phyloP scores from a whole-genome alignment of 2,113 vertebrate species.

The Microcebus griseorufus region DNA sequence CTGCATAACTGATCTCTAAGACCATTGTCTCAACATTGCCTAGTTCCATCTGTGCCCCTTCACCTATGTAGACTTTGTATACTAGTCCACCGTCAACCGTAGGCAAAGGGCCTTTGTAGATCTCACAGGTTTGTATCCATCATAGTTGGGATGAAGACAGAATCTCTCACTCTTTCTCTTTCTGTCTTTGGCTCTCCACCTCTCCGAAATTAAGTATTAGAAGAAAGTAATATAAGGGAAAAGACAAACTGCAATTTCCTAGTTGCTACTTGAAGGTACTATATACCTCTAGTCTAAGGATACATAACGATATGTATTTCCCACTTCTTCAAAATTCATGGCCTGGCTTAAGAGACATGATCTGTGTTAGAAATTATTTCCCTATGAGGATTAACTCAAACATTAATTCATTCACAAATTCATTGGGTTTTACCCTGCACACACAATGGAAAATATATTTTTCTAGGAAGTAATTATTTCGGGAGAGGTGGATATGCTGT shows the following conservation, averaged over 20 bases:
- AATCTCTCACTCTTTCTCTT: not conserved
- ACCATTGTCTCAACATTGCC: not conserved
- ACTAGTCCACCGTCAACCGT: not conserved
- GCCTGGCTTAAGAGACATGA: not conserved
- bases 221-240: not conserved
- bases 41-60: not conserved
- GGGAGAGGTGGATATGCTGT: no score
- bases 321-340: not conserved
- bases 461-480: not conserved
- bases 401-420: not conserved
- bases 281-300: not conserved
- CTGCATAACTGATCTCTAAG: not conserved
- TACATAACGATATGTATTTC: not conserved
- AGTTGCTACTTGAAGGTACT: not conserved
- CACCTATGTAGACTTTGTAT: not conserved
- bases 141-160: not conserved
- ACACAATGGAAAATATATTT: not conserved
- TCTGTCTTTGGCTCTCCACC: not conserved
- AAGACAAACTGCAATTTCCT: not conserved
- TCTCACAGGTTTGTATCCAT: not conserved
- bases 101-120: not conserved
- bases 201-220: not conserved
- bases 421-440: not conserved
- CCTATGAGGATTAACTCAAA: not conserved
- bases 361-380: not conserved